Percentiles rank a stretch among this genome's conserved stretches.
These are phyloP conservation scores for Ruditapes philippinarum DNA, from an alignment of 1,140 invertebrate species.

Conservation along the genomic window DNA sequence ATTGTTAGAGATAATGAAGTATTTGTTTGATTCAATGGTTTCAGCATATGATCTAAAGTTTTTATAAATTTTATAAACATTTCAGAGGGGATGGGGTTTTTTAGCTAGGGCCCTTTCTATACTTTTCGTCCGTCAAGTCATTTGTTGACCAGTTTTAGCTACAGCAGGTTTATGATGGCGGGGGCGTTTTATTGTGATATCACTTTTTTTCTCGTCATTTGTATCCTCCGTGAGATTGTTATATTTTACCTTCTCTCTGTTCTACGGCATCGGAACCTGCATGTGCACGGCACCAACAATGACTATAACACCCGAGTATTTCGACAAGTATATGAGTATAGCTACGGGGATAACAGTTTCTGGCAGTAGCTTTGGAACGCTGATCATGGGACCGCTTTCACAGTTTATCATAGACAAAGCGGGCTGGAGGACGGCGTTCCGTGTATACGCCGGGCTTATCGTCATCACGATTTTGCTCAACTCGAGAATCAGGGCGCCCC, in stretches of 20 bases:
- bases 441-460: conserved; percentile 67
- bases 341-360: conserved; percentile 80
- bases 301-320: conserved; percentile 78
- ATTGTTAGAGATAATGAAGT: no score
- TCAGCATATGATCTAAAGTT: no score
- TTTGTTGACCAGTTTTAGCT: conserved; percentile 69
- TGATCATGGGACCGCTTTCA: conserved; percentile 78
- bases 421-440: conserved; percentile 79
- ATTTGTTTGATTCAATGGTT: no score
- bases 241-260: conserved; percentile 77
- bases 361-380: conserved; percentile 79
- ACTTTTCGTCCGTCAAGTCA: conserved; percentile 75
- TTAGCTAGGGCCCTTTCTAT: conserved; percentile 78
- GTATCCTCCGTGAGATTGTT: conserved; percentile 67
- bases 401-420: conserved; percentile 75
- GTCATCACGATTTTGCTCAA: conserved; percentile 62
- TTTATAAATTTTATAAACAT: neutral
- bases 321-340: conserved; percentile 78
- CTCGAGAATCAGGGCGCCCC: conserved; percentile 63
- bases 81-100: conserved; percentile 82
- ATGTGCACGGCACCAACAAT: conserved; percentile 78
- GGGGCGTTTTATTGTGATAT: conserved; percentile 77
- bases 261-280: conserved; percentile 79
- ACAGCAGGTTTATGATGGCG: conserved; percentile 74
- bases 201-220: conserved; percentile 76